Evolutionary conservation across 2,113 vertebrate genomes (phyloP), one percentile per base, ranked within the genome.

Genomic region (Phycodurus eques): DNA sequence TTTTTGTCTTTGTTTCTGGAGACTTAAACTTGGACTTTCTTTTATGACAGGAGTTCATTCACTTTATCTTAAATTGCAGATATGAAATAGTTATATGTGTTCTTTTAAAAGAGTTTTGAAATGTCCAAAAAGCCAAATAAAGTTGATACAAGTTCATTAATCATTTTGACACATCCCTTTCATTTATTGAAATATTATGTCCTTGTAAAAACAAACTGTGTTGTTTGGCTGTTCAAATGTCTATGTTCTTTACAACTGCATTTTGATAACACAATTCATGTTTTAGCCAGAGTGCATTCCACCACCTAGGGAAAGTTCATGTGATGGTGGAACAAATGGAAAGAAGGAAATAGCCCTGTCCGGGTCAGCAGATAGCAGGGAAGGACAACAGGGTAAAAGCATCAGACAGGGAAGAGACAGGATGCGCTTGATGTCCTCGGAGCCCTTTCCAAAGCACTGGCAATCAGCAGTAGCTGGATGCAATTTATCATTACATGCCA

Each of bases 341-440:
- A 42, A 72, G 43, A 66, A 78, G 76, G 84, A 84, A 86, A 80
- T 67, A 31, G 72, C 35, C 35, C 1, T 57, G 82, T 74, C 72
- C 75, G 71, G 82, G 77, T 72, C 77, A 79, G 67, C 66, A 83
- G 83, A 85, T 81, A 80, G 72, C 43, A 14, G 31, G 47, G 19
- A 68, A 39, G 70, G 35, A 56, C 1, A 11, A 44, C 13, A 59
- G 65, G 74, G 76, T 20, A 13, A 60, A 67, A 43, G 65, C 64
- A 75, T 80, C 77, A 74, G 72, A 70, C 75, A 42, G 54, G 15
- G 70, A 68, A 72, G 75, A 70, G 81, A 85, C 84, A 86, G 86
- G 84, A 89, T 80, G 83, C 82, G 56, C 70, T 75, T 67, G 66
- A 71, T 70, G 84, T 85, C 81, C 75, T 80, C 76, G 72, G 85